phyloP scores from a whole-genome alignment of 2,888 invertebrate species.

The Latrodectus hesperus region DNA sequence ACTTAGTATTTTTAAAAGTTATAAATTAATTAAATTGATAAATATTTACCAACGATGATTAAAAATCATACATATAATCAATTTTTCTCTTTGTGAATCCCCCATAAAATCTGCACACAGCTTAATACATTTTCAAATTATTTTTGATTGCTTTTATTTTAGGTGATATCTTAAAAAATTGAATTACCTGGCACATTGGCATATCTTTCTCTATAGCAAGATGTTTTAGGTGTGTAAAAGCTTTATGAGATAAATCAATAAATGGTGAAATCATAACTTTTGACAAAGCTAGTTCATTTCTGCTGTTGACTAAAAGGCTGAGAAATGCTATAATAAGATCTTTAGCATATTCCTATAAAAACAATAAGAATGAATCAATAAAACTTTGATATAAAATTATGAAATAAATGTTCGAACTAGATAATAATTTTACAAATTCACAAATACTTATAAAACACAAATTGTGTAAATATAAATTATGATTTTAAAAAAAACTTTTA shows the following conservation, averaged over 20 bases:
- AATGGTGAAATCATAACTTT: slow-evolving; percentile 74
- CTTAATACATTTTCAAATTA: too few species aligned
- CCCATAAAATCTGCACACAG: too few species aligned
- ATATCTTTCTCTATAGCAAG: slow-evolving; percentile 72
- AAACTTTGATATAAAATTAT: not conserved
- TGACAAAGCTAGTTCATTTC: slow-evolving; percentile 74
- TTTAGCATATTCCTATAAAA: slow-evolving; percentile 59
- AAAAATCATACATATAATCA: too few species aligned
- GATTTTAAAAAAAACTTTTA: not conserved
- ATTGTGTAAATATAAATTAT: not conserved
- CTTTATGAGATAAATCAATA: slow-evolving; percentile 73
- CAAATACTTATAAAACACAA: too few species aligned
- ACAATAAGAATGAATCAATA: not conserved
- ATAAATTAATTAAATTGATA: too few species aligned
- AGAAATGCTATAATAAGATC: slow-evolving; percentile 72
- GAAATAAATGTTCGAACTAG: not conserved
- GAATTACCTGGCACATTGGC: slow-evolving; percentile 74
- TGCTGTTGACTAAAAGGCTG: slow-evolving; percentile 74
- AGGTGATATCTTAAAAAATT: too few species aligned
- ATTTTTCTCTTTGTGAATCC: too few species aligned
- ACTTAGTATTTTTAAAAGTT: too few species aligned
- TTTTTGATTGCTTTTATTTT: too few species aligned
- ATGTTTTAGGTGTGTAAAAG: slow-evolving; percentile 75
- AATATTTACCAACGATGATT: too few species aligned
- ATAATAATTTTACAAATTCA: too few species aligned